phyloP scores from a whole-genome alignment of 2,113 vertebrate genomes.

The Pachycephala philippinensis region DNA sequence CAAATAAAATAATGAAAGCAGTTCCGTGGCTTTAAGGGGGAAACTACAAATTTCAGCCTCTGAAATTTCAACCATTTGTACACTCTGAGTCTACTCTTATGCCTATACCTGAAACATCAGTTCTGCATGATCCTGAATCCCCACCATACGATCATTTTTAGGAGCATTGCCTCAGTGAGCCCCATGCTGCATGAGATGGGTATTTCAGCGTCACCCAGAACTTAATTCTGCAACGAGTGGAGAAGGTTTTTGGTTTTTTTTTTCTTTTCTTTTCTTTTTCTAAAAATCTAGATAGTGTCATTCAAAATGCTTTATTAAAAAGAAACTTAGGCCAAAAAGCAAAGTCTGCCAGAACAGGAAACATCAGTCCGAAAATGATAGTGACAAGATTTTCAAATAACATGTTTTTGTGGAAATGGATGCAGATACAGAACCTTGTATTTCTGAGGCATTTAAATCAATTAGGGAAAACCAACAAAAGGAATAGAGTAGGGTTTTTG shows the following conservation, averaged over 20 bases:
- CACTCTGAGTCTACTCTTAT: not conserved
- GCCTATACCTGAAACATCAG: not conserved
- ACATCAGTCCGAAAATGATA: not conserved
- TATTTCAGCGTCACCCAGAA: not conserved
- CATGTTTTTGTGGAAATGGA: not conserved
- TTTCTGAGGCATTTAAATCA: not conserved
- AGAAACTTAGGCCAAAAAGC: not conserved
- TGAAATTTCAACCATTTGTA: constrained; percentile 17
- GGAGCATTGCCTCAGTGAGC: not conserved
- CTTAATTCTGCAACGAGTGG: not conserved
- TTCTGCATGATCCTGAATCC: not conserved
- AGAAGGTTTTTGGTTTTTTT: not conserved
- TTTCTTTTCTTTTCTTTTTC: not conserved
- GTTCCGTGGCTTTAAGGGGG: constrained; percentile 60
- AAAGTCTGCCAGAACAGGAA: not conserved
- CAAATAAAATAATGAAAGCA: constrained; percentile 75
- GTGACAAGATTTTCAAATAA: not conserved
- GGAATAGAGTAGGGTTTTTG: not conserved
- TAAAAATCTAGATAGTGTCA: not conserved
- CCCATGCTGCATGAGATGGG: not conserved
- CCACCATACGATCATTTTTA: not conserved
- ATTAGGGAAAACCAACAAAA: not conserved
- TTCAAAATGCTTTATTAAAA: not conserved
- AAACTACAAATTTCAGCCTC: constrained; percentile 53
- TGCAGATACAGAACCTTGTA: not conserved